Conservation (phyloP, 2,888 invertebrate genomes). For the Spisula solida region DNA sequence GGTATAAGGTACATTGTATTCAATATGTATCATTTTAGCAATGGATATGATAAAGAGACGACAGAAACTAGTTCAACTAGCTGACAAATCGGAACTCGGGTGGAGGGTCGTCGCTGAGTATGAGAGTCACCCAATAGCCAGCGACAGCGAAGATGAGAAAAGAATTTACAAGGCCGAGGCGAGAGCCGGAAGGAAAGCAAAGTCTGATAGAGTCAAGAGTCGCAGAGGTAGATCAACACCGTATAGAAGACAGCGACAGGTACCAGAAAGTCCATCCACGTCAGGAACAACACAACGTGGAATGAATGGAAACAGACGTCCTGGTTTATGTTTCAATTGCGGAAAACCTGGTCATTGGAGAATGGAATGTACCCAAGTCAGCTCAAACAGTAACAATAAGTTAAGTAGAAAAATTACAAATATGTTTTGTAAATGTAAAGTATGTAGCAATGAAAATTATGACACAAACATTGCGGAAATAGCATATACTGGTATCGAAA, state of each 20-base stretch:
- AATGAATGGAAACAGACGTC: not conserved
- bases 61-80: slow-evolving; percentile 35
- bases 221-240: not conserved
- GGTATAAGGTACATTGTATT: no score
- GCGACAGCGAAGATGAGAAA: slow-evolving; percentile 49
- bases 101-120: slow-evolving; percentile 43
- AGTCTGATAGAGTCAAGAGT: not conserved
- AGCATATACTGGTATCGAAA: no score
- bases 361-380: not conserved
- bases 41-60: slow-evolving; percentile 5
- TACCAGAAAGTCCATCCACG: no score
- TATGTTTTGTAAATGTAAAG: no score
- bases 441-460: no score
- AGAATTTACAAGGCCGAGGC: slow-evolving; percentile 39
- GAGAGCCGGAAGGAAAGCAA: slow-evolving; percentile 28
- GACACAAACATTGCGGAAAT: no score
- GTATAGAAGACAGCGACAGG: not conserved
- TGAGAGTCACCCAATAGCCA: slow-evolving; percentile 32
- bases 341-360: not conserved
- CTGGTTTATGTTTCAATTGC: not conserved
- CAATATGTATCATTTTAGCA: no score
- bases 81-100: slow-evolving; percentile 37
- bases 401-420: no score
- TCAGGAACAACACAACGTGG: not conserved
- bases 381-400: no score